Conservation (phyloP, 2,888 invertebrate species). For the Esperia sulphurella region DNA sequence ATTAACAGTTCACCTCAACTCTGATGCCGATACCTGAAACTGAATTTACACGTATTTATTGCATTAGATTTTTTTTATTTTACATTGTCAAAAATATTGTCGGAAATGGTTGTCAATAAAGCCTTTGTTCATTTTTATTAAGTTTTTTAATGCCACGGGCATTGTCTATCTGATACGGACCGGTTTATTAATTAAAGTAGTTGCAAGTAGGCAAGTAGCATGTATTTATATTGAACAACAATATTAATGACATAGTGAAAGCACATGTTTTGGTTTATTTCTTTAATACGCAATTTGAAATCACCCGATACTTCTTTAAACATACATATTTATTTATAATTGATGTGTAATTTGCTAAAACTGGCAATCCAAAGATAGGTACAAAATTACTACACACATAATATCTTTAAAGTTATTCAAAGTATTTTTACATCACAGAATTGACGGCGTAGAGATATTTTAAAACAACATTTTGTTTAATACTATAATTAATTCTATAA, state of each 20-base stretch:
- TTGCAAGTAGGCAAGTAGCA: too few relatives aligned
- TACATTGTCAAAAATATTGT: neutral
- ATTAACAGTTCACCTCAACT: too few relatives aligned
- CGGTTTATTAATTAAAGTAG: too few relatives aligned
- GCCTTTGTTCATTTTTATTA: too few relatives aligned
- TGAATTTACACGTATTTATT: too few relatives aligned
- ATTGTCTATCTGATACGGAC: too few relatives aligned
- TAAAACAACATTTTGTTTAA: constrained; percentile 58
- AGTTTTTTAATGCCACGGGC: too few relatives aligned
- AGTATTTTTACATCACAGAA: constrained; percentile 71
- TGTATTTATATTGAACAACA: too few relatives aligned
- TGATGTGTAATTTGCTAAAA: constrained; percentile 6
- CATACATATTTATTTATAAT: neutral
- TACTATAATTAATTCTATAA: constrained; percentile 54
- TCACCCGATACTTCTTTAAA: neutral
- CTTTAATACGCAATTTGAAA: neutral
- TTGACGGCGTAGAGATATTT: constrained; percentile 76
- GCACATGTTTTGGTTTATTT: neutral
- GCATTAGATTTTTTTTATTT: constrained; percentile 6
- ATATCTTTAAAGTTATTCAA: constrained; percentile 49
- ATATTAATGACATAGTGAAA: too few relatives aligned
- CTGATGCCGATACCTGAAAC: too few relatives aligned
- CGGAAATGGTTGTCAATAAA: too few relatives aligned
- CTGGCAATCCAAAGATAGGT: constrained; percentile 2
- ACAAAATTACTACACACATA: constrained; percentile 42